Base-by-base conservation (phyloP, 2,797 vertebrate species). In the Loris lydekkerianus region DNA sequence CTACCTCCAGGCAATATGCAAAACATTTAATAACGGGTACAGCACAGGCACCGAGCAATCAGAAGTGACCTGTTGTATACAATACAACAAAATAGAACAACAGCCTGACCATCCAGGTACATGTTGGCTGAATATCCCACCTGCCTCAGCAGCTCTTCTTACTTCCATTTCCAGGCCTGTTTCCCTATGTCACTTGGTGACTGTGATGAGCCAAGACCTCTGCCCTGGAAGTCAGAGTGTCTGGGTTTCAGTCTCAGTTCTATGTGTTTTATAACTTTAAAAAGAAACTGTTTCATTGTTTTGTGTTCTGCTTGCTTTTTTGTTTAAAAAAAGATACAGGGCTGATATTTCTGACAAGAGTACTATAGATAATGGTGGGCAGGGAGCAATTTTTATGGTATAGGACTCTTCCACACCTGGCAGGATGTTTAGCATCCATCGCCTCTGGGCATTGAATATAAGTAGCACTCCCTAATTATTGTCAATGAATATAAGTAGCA, bases 81-180 rank as follows among this genome's bases (percentile, higher is more conserved):
- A 85, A 63, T 40, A 70, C 49, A 75, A 40, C 27, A 76, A 76
- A 77, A 94, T 27, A 89, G 75, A 92, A 75, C n/a, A 91, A 88
- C 0, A 86, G 4, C 37, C n/a, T 92, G 29, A 14, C 14, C 40
- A 80, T 53, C 40, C 31, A 40, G 3, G 23, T 40, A 3, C 5
- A 75, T 11, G 10, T 15, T 80, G 63, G 86, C 34, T 58, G 4
- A 53, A 29, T 75, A 67, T 31, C 25, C 60, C 25, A 85, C 4
- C 37, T 94, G n/a, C 7, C 86, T 86, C 21, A 75, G 6, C 2
- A 34, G 11, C 17, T 89, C 15, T 31, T 86, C 77, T 89, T 56
- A 27, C 78, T 83, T 81, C 21, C 37, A 85, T 77, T 58, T 56
- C 72, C 17, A 40, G 60, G 20, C 15, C n/a, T 81, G 49, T 25